Evolutionary conservation across 2,888 invertebrate species (phyloP), one percentile per base, ranked within the genome.

Genomic region (Pandemis heparana): DNA sequence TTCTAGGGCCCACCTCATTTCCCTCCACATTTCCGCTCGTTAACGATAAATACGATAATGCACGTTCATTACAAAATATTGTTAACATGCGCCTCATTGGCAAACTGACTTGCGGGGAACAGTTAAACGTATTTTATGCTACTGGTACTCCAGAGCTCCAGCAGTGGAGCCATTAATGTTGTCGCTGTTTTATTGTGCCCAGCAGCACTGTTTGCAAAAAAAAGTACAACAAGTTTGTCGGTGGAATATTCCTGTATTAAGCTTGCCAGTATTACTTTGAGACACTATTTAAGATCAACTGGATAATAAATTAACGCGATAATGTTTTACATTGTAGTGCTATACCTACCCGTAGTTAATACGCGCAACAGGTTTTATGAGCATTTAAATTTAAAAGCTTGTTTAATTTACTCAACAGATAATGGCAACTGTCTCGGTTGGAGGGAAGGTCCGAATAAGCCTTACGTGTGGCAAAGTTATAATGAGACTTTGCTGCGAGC

Each of bases 371-470:
- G 71, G 66, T 70, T 70, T 74, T 67, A 67, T 71, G 18, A 38
- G 23, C 53, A 46, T 61, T 67, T 67, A 59, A 63, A 67, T 9
- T 71, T 70, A 66, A 67, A 65, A 66, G 67, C 67, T 39, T 74
- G 56, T 67, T 64, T 67, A 63, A 67, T 69, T 75, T 75, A 63
- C 72, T 80, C 89, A 91, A 71, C 91, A 97, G 97, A 98, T 95
- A 98, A 98, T 95, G 98, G 98, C 66, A 97, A 97, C 76, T 98
- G 98, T 89, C 95, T 99, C 76, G 99, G 99, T 72, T 98, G 98
- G 97, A 96, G 98, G 76, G 98, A 98, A 80, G 96, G 96, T 72
- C 96, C 97, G 81, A 96, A 96, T 81, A 97, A 97, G 89, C 97
- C 98, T 23, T 99, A 98, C 92, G 96, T 96, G 85, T 99, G 99